Percentiles rank a stretch among this genome's conserved stretches.
phyloP scores from a whole-genome alignment of 2,888 invertebrate genomes.

The Sinelater perroti region DNA sequence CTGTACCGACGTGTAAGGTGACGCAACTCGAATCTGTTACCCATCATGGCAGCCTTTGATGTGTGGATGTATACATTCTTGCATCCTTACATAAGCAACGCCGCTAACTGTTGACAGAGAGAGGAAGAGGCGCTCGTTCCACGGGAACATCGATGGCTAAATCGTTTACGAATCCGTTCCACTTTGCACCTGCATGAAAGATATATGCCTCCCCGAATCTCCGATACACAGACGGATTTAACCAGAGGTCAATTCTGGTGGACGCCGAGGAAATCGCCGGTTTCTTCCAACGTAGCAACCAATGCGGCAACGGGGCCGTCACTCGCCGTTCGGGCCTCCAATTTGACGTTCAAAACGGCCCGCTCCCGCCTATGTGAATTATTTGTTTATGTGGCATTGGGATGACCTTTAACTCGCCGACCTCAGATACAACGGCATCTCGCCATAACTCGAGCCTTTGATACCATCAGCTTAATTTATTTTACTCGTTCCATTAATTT shows the following conservation, averaged over 20 bases:
- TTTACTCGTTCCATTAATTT: constrained; percentile 1
- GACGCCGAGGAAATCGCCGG: too few species aligned
- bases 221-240: too few species aligned
- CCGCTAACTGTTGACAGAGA: constrained; percentile 5
- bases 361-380: neutral
- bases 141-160: too few species aligned
- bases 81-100: neutral
- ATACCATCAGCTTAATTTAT: constrained; percentile 6
- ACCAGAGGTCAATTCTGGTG: too few species aligned
- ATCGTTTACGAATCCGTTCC: neutral
- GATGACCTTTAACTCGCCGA: constrained; percentile 2
- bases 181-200: too few species aligned
- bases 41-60: constrained; percentile 12
- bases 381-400: neutral
- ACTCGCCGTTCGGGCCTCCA: too few species aligned
- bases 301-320: too few species aligned
- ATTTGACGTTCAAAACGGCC: too few species aligned
- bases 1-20: neutral
- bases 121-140: constrained; percentile 4
- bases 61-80: constrained; percentile 13
- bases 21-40: constrained; percentile 8
- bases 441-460: neutral
- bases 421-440: neutral
- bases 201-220: too few species aligned
- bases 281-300: too few species aligned